phyloP scores from a whole-genome alignment of 2,888 invertebrate species.

The Leucoma salicis region DNA sequence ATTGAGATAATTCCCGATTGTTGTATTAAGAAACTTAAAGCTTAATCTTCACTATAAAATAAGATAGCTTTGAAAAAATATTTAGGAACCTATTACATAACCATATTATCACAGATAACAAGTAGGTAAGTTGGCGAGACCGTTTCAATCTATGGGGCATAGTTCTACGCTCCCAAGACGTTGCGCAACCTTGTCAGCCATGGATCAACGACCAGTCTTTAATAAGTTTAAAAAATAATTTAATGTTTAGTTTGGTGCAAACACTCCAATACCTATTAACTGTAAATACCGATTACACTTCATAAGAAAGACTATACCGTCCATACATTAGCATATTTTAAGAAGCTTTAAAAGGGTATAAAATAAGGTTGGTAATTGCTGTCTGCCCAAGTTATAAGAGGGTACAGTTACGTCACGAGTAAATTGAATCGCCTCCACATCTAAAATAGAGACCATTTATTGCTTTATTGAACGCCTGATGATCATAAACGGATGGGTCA shows the following conservation, averaged over 20 bases:
- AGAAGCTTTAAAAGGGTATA: slow-evolving; percentile 19
- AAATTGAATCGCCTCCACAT: slow-evolving; percentile 24
- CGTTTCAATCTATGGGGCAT: too few species aligned
- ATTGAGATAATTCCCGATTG: too few species aligned
- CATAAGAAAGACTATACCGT: not conserved
- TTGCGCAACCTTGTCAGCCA: too few species aligned
- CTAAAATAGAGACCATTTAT: slow-evolving; percentile 26
- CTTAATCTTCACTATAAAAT: too few species aligned
- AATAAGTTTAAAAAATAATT: not conserved
- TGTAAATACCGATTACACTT: not conserved
- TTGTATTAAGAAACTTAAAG: too few species aligned
- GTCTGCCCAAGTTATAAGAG: slow-evolving; percentile 15
- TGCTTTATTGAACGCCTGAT: slow-evolving; percentile 16
- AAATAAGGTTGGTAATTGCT: slow-evolving; percentile 13
- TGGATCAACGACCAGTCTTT: too few species aligned
- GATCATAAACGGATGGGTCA: not conserved
- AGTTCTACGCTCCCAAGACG: too few species aligned
- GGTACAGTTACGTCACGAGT: slow-evolving; percentile 31
- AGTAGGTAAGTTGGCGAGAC: too few species aligned
- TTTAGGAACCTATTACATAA: too few species aligned
- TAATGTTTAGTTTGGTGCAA: not conserved
- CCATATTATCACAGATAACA: too few species aligned
- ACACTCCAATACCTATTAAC: slow-evolving; percentile 1
- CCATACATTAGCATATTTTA: slow-evolving; percentile 12
- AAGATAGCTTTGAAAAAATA: too few species aligned